These are phyloP conservation scores for Toxotes jaculatrix DNA, from an alignment of 2,113 vertebrate genomes.

Conservation along the genomic window DNA sequence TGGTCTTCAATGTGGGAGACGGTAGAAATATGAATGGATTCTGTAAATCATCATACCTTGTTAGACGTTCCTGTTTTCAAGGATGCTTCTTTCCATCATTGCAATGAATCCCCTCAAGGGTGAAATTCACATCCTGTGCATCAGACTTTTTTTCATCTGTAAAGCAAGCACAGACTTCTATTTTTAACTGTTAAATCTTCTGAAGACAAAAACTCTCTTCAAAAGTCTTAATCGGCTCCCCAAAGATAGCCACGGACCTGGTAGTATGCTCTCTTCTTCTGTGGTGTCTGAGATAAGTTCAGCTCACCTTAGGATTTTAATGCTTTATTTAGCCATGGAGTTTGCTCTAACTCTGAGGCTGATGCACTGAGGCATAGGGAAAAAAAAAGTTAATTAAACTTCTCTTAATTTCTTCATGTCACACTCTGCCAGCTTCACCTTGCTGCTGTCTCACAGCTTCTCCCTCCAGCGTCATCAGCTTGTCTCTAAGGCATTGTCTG, in stretches of 20 bases:
- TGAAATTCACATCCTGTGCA: constrained; percentile 24
- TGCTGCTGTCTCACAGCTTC: constrained; percentile 24
- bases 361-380: constrained; percentile 25
- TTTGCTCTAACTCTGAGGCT: constrained; percentile 25
- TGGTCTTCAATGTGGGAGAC: not conserved
- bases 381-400: constrained; percentile 65
- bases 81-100: constrained; percentile 9
- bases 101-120: constrained; percentile 31
- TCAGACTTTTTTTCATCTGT: constrained; percentile 39
- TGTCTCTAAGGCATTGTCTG: constrained; percentile 32
- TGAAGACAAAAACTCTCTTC: constrained; percentile 18
- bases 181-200: constrained; percentile 26
- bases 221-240: constrained; percentile 44
- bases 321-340: constrained; percentile 14
- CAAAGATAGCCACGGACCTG: constrained; percentile 1
- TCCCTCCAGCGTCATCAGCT: constrained; percentile 17
- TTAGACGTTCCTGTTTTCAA: constrained; percentile 34
- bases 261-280: not conserved
- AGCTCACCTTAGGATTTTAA: constrained; percentile 23
- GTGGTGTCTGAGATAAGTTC: constrained; percentile 10
- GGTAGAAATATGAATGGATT: constrained; percentile 3
- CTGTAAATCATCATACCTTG: constrained; percentile 19
- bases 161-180: constrained; percentile 29
- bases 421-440: constrained; percentile 47
- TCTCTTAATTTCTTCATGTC: constrained; percentile 62